Percentiles rank a stretch among this genome's conserved stretches.
Conservation (phyloP, 2,888 invertebrate genomes). For the Epirrhoe tristata region DNA sequence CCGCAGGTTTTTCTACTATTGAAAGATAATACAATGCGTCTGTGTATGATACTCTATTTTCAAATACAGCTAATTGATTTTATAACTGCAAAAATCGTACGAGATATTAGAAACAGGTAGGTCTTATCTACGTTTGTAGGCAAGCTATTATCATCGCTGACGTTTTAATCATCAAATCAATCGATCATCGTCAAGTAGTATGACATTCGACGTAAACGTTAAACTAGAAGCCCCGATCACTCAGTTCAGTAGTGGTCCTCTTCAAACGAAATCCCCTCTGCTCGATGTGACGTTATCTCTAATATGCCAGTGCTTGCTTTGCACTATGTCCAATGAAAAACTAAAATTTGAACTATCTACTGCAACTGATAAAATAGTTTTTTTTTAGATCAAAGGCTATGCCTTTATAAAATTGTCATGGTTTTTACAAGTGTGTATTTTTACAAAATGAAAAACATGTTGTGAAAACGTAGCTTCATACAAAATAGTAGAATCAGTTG, state of each 20-base stretch:
- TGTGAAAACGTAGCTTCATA: too few relatives aligned
- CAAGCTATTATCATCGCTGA: not conserved
- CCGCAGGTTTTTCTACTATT: too few relatives aligned
- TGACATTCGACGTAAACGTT: not conserved
- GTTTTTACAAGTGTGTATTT: too few relatives aligned
- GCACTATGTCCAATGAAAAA: not conserved
- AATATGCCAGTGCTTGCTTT: slow-evolving; percentile 14
- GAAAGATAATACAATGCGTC: too few relatives aligned
- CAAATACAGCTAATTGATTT: too few relatives aligned
- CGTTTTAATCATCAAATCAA: not conserved
- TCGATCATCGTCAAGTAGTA: not conserved
- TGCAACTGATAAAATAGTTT: not conserved
- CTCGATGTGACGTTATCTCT: slow-evolving; percentile 15
- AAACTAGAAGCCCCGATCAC: not conserved
- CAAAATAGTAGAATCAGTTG: too few relatives aligned
- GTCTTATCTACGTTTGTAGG: not conserved
- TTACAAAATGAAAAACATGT: too few relatives aligned
- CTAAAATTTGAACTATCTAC: not conserved
- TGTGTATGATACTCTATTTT: too few relatives aligned
- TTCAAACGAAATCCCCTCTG: not conserved
- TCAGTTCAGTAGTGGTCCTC: not conserved
- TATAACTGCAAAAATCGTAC: not conserved
- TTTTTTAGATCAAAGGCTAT: too few relatives aligned
- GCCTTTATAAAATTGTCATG: too few relatives aligned
- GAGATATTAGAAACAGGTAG: not conserved